Percentiles rank a stretch among this genome's conserved stretches.
Evolutionary conservation across 2,888 invertebrate genomes (phyloP).

Genomic region (Lymantria monacha): DNA sequence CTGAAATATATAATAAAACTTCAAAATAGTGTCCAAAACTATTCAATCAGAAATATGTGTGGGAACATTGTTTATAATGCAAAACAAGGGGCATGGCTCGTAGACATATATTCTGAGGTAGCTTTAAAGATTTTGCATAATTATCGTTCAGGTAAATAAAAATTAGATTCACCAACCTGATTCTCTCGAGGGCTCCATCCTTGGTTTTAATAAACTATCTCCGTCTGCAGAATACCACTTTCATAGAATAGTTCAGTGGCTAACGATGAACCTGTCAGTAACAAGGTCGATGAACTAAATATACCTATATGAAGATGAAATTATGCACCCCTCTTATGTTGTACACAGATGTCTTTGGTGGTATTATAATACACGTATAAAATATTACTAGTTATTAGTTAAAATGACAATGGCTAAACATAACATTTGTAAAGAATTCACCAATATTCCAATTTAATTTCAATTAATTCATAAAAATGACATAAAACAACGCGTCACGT

Average conservation of each 20-base stretch:
- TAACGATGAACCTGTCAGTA: conserved; percentile 81
- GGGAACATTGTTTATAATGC: conserved; percentile 21
- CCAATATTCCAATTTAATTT: conserved; percentile 37
- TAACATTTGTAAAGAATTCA: conserved; percentile 27
- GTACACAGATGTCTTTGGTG: conserved; percentile 39
- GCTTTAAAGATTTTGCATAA: conserved; percentile 7
- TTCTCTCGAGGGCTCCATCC: conserved; percentile 79
- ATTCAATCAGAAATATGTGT: neutral
- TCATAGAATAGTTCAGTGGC: conserved; percentile 74
- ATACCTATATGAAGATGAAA: conserved; percentile 65
- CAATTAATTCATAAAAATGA: conserved; percentile 45
- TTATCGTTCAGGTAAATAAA: too few relatives aligned
- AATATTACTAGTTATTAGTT: conserved; percentile 18
- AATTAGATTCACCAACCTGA: conserved; percentile 57
- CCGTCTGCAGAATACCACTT: conserved; percentile 64
- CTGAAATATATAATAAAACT: neutral
- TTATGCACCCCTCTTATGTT: conserved; percentile 49
- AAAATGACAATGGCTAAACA: conserved; percentile 14
- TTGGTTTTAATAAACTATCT: conserved; percentile 53
- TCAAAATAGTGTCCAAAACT: conserved; percentile 1
- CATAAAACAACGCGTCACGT: conserved; percentile 70
- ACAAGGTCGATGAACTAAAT: conserved; percentile 83
- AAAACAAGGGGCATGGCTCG: conserved; percentile 19
- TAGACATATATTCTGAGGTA: neutral
- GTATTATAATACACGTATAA: conserved; percentile 41